phyloP scores from a whole-genome alignment of 1,140 invertebrate species.

The Thaumatotibia leucotreta region DNA sequence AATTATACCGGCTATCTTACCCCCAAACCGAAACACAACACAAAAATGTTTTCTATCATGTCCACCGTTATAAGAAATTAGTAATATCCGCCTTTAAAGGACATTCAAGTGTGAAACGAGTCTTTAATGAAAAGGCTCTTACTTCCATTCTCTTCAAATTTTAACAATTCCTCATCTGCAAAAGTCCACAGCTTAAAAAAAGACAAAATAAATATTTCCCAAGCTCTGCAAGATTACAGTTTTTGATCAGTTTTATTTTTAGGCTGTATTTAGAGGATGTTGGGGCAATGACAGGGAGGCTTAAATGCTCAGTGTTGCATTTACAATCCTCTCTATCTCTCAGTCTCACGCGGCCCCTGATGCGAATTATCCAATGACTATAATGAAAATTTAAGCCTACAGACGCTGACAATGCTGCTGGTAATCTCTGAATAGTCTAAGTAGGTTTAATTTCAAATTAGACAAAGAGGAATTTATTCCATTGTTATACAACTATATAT shows the following conservation, averaged over 20 bases:
- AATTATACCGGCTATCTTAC: too few species aligned
- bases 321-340: slow-evolving; percentile 66
- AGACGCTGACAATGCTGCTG: slow-evolving; percentile 58
- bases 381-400: slow-evolving; percentile 74
- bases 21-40: too few species aligned
- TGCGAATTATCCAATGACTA: slow-evolving; percentile 74
- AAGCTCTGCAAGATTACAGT: background rate
- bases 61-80: slow-evolving; percentile 29
- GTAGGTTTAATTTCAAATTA: slow-evolving; percentile 63
- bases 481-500: too few species aligned
- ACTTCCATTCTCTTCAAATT: too few species aligned
- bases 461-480: slow-evolving; percentile 37
- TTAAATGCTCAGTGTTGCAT: slow-evolving; percentile 68
- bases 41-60: background rate
- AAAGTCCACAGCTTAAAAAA: too few species aligned
- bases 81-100: slow-evolving; percentile 27
- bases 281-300: slow-evolving; percentile 12
- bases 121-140: slow-evolving; percentile 37
- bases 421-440: slow-evolving; percentile 55
- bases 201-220: too few species aligned
- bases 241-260: background rate
- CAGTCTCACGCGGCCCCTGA: slow-evolving; percentile 53
- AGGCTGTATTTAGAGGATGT: background rate
- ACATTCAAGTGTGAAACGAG: slow-evolving; percentile 30
- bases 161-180: too few species aligned